Evolutionary conservation across 2,888 invertebrate species (phyloP).

Genomic region (Dryomyza anilis): DNA sequence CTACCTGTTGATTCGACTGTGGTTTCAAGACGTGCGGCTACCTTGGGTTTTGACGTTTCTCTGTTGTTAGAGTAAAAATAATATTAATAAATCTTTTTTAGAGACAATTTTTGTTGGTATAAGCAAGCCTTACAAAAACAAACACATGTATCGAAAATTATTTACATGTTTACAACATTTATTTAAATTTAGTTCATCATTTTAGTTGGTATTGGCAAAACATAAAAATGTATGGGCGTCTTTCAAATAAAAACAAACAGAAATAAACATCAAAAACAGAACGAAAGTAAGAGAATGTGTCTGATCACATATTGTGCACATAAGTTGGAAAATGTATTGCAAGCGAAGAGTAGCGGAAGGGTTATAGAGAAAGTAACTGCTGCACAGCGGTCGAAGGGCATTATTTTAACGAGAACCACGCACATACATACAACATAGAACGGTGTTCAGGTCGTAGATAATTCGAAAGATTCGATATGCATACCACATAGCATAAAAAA

Average conservation of each 20-base stretch:
- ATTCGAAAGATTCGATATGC: too few relatives aligned
- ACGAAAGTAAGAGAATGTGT: background rate
- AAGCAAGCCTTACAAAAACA: background rate
- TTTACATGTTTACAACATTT: background rate
- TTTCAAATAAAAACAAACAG: background rate
- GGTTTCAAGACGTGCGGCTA: constrained; percentile 50
- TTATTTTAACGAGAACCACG: too few relatives aligned
- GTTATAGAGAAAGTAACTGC: background rate
- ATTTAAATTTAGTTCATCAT: background rate
- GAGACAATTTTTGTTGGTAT: too few relatives aligned
- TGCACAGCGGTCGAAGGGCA: too few relatives aligned
- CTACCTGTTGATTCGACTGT: constrained; percentile 48
- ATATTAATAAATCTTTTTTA: background rate
- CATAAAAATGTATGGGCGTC: background rate
- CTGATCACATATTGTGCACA: background rate
- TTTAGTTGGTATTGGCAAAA: background rate
- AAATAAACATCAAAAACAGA: background rate
- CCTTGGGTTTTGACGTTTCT: constrained; percentile 49
- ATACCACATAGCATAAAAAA: too few relatives aligned
- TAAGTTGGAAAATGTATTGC: background rate
- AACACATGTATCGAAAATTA: background rate
- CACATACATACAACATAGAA: too few relatives aligned
- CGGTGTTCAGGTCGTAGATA: too few relatives aligned
- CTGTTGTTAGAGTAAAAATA: constrained; percentile 35
- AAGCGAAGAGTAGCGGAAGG: background rate